These are phyloP conservation scores for Agonum fuliginosum DNA, from an alignment of 2,888 invertebrate species.

Conservation along the genomic window DNA sequence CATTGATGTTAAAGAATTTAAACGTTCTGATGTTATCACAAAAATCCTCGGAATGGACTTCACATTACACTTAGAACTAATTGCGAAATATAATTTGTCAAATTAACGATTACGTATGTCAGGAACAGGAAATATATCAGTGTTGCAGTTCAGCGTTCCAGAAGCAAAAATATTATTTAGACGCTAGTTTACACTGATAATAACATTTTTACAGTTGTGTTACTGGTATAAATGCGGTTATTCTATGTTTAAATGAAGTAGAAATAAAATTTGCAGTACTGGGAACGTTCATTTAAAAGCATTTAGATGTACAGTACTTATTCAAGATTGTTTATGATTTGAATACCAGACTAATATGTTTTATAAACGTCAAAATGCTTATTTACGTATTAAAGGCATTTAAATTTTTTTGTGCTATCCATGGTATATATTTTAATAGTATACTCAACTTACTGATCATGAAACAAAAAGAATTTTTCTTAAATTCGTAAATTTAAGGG, in stretches of 20 bases:
- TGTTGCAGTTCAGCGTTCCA: background rate
- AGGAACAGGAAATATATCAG: background rate
- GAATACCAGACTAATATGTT: no score
- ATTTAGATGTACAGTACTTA: background rate
- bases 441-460: no score
- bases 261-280: background rate
- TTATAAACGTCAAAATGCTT: no score
- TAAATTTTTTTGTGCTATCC: background rate
- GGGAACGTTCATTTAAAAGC: background rate
- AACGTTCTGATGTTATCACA: conserved; percentile 10
- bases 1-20: conserved; percentile 29
- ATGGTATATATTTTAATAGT: no score
- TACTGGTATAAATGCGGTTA: background rate
- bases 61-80: conserved; percentile 32
- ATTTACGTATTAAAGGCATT: background rate
- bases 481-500: no score
- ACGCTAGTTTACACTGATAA: conserved; percentile 10
- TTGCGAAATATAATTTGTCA: conserved; percentile 49
- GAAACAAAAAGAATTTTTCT: no score
- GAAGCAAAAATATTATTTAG: no score
- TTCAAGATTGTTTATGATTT: background rate
- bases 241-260: background rate
- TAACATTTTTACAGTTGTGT: conserved; percentile 15
- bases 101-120: conserved; percentile 30
- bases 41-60: conserved; percentile 23